Evolutionary conservation across 2,797 vertebrate species (phyloP), one percentile per base, ranked within the genome.

Genomic region (Triplophysa yarkandensis): DNA sequence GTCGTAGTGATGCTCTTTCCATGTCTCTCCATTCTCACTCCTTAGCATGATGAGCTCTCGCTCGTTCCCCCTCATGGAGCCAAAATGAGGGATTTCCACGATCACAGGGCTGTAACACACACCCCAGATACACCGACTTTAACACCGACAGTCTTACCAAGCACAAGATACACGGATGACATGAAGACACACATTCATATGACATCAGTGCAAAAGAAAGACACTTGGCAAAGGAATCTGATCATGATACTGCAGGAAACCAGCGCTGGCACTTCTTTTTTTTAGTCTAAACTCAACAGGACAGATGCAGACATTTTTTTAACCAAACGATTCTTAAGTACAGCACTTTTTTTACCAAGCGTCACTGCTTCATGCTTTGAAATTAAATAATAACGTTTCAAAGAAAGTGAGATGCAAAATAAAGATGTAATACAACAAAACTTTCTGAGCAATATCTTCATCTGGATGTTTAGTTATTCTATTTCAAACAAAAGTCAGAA

Each of bases 11-110:
- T 99, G 98, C 44, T 99, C 98, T 78, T 99, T 99, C 98, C 98
- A 99, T 0, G 89, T 90, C 80, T 99, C 97, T 16, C 98, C 98
- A 0, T 98, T 98, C 84, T 98, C 97, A 60, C 98, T 99, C 74
- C 98, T 94, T 78, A 99, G 93, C 2, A 99, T 91, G 27, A 99
- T 98, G 84, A 99, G 87, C 80, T 99, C 98, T 77, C 98, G 91
- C 84, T 99, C 98, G 39, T 97, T 94, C 68, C 95, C 97, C 64
- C 97, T 86, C 95, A 99, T 94, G 19, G 97, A 99, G 82, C 95
- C 97, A 88, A 99, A 99, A 71, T 99, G 98, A 0, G 98, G 98
- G 81, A 99, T 98, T 91, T 99, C 98, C 91, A 99, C 98, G 81
- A 99, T 96, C 80, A 99, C 98, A 28, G 98, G 98, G 86, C 98